phyloP scores from a whole-genome alignment of 2,113 vertebrate genomes.

The Erythrocebus patas region DNA sequence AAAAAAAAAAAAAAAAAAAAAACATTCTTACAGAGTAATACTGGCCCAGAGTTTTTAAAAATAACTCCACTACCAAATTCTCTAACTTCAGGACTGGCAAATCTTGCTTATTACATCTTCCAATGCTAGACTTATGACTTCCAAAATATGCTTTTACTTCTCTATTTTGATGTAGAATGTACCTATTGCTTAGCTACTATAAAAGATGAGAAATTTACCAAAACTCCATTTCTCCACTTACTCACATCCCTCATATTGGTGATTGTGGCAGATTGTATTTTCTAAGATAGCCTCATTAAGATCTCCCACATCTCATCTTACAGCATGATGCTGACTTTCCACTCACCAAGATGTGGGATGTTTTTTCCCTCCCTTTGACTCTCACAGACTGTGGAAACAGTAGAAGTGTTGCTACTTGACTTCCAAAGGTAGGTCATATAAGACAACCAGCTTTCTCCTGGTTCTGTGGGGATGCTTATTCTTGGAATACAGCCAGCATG shows the following conservation, averaged over 20 bases:
- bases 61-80: background rate
- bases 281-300: background rate
- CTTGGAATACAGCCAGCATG: background rate
- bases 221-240: background rate
- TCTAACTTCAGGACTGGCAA: background rate
- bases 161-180: background rate
- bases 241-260: background rate
- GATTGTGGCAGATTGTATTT: background rate
- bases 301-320: background rate
- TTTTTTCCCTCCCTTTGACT: background rate
- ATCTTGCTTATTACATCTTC: background rate
- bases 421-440: slow-evolving; percentile 9
- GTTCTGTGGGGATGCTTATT: slow-evolving; percentile 10
- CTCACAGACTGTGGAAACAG: background rate
- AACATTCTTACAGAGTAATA: background rate
- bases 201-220: background rate
- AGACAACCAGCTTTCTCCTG: slow-evolving; percentile 40
- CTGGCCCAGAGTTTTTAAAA: background rate
- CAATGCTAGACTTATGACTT: background rate
- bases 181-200: background rate
- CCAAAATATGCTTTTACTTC: background rate
- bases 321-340: background rate
- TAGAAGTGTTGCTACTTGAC: background rate
- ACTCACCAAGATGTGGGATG: background rate
- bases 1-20: too few species aligned